Percentiles rank a stretch among this genome's conserved stretches.
Conservation (phyloP, 30 jellyfish, hydroid and myxozoan genomes). For the Sanderia malayensis region DNA sequence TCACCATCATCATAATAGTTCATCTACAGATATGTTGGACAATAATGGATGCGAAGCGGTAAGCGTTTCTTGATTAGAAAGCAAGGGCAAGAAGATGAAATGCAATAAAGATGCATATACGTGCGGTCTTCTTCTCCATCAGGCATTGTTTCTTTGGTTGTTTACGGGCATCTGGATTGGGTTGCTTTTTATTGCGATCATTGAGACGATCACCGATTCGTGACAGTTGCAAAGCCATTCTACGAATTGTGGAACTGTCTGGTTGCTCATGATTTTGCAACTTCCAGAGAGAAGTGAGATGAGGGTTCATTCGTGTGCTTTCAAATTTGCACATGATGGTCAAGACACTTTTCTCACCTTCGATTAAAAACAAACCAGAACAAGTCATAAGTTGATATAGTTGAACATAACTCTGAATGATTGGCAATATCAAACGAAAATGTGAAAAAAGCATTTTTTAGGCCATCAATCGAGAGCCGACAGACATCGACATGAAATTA, state of each 20-base stretch:
- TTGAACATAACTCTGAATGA: too few relatives aligned
- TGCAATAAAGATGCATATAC: not conserved
- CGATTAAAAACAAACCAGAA: too few relatives aligned
- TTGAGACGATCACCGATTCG: slow-evolving; percentile 50
- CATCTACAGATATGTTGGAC: too few relatives aligned
- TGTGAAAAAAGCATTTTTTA: not conserved
- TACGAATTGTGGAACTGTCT: slow-evolving; percentile 19
- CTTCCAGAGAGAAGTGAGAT: not conserved
- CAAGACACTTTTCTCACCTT: too few relatives aligned
- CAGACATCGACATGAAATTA: slow-evolving; percentile 23
- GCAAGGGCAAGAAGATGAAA: not conserved
- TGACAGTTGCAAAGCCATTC: slow-evolving; percentile 56
- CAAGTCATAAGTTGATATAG: too few relatives aligned
- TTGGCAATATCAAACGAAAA: not conserved
- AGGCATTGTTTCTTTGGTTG: not conserved
- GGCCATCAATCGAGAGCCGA: slow-evolving; percentile 3
- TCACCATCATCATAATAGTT: too few relatives aligned
- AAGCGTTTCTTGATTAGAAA: too few relatives aligned
- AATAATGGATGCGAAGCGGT: too few relatives aligned
- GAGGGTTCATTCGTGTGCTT: not conserved
- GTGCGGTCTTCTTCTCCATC: not conserved
- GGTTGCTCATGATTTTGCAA: not conserved
- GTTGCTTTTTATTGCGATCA: slow-evolving; percentile 25
- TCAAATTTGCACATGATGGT: not conserved
- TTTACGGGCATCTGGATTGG: not conserved